Percentiles rank a stretch among this genome's conserved stretches.
Conservation (phyloP, 1,140 invertebrate genomes). For the Trinorchestia longiramus region DNA sequence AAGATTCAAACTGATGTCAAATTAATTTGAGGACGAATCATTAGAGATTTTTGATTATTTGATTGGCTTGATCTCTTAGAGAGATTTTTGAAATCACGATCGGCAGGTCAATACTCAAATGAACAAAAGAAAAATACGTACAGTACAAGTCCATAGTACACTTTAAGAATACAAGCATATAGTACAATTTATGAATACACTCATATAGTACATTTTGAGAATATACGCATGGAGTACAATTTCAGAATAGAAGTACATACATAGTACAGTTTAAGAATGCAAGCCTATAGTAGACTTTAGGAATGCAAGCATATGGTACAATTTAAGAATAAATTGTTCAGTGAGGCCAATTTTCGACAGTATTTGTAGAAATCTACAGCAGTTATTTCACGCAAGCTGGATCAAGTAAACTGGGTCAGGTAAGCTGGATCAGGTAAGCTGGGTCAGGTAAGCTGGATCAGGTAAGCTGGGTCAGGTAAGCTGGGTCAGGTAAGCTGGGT, state of each 20-base stretch:
- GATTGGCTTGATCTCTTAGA: too few relatives aligned
- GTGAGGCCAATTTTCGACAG: background rate
- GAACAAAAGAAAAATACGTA: too few relatives aligned
- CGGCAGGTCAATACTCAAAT: too few relatives aligned
- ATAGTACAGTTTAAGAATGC: background rate
- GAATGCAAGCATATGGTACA: background rate
- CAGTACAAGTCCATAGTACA: too few relatives aligned
- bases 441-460: too few relatives aligned
- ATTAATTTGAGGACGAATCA: too few relatives aligned
- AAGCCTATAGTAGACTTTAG: background rate
- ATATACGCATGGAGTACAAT: background rate
- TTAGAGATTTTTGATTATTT: too few relatives aligned
- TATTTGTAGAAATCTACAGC: background rate
- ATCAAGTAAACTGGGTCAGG: background rate
- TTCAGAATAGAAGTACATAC: background rate
- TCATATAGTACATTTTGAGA: background rate
- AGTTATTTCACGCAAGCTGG: background rate
- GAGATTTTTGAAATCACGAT: too few relatives aligned
- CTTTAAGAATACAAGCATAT: background rate
- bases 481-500: too few relatives aligned
- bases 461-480: too few relatives aligned
- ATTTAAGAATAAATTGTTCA: background rate
- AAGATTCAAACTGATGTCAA: too few relatives aligned
- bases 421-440: background rate
- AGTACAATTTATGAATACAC: background rate